Evolutionary conservation across 2,113 vertebrate species (phyloP), one percentile per base, ranked within the genome.

Genomic region (Podarcis cretensis): DNA sequence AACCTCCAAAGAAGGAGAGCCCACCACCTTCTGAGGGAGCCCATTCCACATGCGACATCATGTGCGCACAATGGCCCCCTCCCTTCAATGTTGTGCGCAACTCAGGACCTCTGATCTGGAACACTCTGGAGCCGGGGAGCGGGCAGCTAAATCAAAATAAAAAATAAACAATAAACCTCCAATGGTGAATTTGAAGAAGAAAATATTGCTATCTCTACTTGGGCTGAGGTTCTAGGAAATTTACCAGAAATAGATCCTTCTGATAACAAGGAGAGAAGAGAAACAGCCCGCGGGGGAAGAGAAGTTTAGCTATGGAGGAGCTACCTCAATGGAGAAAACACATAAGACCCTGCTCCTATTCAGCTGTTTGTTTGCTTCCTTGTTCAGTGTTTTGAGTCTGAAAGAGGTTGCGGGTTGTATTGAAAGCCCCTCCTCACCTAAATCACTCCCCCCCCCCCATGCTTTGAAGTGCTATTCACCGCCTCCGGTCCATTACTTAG

Each of bases 361-460:
- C 71, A 43, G 0, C 43, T 57, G n/a, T 75, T 1, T 10, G 78
- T 74, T 82, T 74, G 4, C 0, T 80, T 86, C 84, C 84, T 18
- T 32, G 85, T 1, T 27, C 84, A 81, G 1, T 1, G 1, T 4
- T 0, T 87, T 88, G 1, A 25, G 43, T 6, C 6, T 5, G 5
- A 16, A 79, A 18, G 59, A n/a, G 43, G 48, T 54, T 54, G 9
- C 0, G 20, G 74, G 6, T 16, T 14, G n/a, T 16, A 76, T 81
- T 5, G 7, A 89, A 54, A 2, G 6, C 2, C 3, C 30, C 1
- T 20, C 37, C 20, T 4, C 77, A 32, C 43, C 54, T 13, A 2
- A 0, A 5, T 21, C 1, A 30, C 32, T 20, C 76, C 20, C 66
- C 35, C 1, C 1, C 43, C 35, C 1, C 1, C 43, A 23, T 54